Conservation (phyloP, 2,113 vertebrate genomes). For the Suricata suricatta region DNA sequence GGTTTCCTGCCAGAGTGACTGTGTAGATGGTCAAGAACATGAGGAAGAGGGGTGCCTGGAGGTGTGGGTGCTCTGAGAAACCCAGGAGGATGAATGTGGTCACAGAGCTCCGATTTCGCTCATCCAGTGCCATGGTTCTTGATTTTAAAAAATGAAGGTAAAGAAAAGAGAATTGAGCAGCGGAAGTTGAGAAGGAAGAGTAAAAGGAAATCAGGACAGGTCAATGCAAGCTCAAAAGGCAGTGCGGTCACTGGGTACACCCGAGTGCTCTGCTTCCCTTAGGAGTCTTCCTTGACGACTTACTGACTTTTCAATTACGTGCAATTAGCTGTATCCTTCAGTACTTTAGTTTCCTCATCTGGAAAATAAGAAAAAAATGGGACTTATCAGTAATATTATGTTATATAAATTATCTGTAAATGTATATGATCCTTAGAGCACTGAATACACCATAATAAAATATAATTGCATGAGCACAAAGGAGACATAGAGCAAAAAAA, state of each 20-base stretch:
- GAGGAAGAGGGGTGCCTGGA: slow-evolving; percentile 40
- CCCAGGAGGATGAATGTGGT: slow-evolving; percentile 55
- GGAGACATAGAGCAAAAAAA: neutral
- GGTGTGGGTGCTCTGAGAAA: slow-evolving; percentile 53
- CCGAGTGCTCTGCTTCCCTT: neutral
- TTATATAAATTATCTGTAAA: neutral
- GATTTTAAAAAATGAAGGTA: no score
- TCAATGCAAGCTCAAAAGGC: fast-evolving
- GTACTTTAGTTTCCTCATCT: neutral
- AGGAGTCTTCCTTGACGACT: neutral
- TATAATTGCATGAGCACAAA: neutral
- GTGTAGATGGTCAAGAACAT: slow-evolving; percentile 47
- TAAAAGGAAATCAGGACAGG: neutral
- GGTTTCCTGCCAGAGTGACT: slow-evolving; percentile 59
- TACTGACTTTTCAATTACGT: neutral
- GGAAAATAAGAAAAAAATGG: neutral
- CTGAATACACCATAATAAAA: neutral
- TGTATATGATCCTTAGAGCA: neutral
- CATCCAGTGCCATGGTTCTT: neutral
- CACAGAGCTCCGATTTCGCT: slow-evolving; percentile 53
- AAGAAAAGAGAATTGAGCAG: neutral
- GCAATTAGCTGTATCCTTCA: neutral
- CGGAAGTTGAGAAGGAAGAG: fast-evolving
- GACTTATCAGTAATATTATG: neutral
- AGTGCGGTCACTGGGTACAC: fast-evolving